Evolutionary conservation across 2,888 invertebrate species (phyloP).

Genomic region (Phengaris arion): DNA sequence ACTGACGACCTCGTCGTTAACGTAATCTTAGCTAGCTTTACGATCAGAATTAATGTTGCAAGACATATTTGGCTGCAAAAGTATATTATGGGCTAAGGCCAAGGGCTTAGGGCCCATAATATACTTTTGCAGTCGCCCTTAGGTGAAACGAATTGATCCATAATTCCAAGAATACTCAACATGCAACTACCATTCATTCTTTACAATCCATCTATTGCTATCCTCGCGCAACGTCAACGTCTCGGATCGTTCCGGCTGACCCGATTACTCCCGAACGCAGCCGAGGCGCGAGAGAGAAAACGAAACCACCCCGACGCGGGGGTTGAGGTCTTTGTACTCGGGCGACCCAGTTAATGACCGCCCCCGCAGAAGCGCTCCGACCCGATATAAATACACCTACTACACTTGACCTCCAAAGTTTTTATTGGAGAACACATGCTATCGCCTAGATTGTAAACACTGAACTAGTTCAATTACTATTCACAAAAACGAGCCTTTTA

Average conservation of each 20-base stretch:
- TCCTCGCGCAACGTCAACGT: slow-evolving; percentile 23
- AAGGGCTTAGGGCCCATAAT: no score
- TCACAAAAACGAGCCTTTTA: neutral
- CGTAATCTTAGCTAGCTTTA: no score
- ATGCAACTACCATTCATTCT: slow-evolving; percentile 4
- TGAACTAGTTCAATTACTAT: slow-evolving; percentile 38
- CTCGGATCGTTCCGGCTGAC: no score
- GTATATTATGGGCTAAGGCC: no score
- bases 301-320: slow-evolving; percentile 64
- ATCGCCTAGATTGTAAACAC: slow-evolving; percentile 67
- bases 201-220: neutral
- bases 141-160: no score
- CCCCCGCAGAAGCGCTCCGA: slow-evolving; percentile 68
- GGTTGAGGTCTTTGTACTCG: slow-evolving; percentile 71
- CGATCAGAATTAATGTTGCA: no score
- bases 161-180: neutral
- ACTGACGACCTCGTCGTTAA: no score
- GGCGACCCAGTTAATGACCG: slow-evolving; percentile 79
- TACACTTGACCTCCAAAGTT: slow-evolving; percentile 80
- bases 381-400: slow-evolving; percentile 78
- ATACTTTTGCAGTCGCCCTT: no score
- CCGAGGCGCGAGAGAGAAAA: slow-evolving; percentile 55
- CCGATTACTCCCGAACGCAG: slow-evolving; percentile 48
- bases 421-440: slow-evolving; percentile 78
- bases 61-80: no score